phyloP scores from a whole-genome alignment of 2,888 invertebrate species.

The Drosophila lacicola region DNA sequence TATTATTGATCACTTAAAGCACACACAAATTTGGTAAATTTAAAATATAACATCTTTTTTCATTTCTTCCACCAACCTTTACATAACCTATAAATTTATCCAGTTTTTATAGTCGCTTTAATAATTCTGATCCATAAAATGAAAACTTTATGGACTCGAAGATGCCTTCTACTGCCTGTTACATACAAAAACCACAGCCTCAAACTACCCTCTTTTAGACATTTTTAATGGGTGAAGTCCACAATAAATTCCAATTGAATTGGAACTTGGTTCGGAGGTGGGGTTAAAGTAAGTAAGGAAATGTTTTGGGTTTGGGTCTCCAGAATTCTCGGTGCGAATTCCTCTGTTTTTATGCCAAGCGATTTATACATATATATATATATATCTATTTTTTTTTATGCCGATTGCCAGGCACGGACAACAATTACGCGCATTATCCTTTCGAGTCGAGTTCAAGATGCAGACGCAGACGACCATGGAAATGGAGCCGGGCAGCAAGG shows the following conservation, averaged over 20 bases:
- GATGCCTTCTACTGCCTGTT: not conserved
- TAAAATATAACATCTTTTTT: too few species aligned
- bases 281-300: constrained; percentile 2
- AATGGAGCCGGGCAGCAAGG: not conserved
- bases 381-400: constrained; percentile 34
- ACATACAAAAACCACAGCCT: not conserved
- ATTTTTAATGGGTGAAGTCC: too few species aligned
- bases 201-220: too few species aligned
- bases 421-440: constrained; percentile 77
- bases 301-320: constrained; percentile 6
- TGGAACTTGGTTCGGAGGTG: not conserved
- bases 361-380: too few species aligned
- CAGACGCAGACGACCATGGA: not conserved
- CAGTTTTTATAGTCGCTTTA: too few species aligned
- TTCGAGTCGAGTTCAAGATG: constrained; percentile 50
- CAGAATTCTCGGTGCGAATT: not conserved
- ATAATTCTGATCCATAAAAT: too few species aligned
- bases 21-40: too few species aligned
- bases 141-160: too few species aligned
- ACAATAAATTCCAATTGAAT: constrained; percentile 14
- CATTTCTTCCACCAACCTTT: too few species aligned
- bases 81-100: too few species aligned
- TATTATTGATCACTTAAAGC: too few species aligned
- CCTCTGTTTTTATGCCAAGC: constrained; percentile 10
- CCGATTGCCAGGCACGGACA: constrained; percentile 62